These are phyloP conservation scores for Syritta pipiens DNA, from an alignment of 2,888 invertebrate genomes.

Conservation along the genomic window DNA sequence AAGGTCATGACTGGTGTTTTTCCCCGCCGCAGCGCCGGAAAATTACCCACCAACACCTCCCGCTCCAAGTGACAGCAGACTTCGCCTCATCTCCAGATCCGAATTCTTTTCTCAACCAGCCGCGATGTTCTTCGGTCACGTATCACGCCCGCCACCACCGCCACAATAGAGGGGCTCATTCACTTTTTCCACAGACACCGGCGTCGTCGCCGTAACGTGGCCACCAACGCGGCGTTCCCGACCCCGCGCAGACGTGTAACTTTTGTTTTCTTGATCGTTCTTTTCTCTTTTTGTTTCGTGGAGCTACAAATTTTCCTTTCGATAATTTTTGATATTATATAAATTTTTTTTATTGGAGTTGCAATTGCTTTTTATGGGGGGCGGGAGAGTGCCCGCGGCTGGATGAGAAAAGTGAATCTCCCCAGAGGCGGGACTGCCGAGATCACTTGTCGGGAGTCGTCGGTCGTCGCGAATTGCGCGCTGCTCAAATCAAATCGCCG, in stretches of 20 bases:
- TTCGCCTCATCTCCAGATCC: slow-evolving; percentile 27
- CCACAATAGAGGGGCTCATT: slow-evolving; percentile 35
- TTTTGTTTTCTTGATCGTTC: background rate
- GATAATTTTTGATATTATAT: slow-evolving; percentile 32
- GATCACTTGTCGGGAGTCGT: slow-evolving; percentile 24
- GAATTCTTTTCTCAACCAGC: slow-evolving; percentile 25
- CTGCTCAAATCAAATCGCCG: slow-evolving; percentile 43
- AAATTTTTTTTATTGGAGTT: slow-evolving; percentile 20
- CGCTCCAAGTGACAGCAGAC: background rate
- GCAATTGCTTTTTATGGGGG: slow-evolving; percentile 3
- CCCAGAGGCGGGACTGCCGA: slow-evolving; percentile 50
- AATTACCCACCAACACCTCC: slow-evolving; percentile 5
- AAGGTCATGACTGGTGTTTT: background rate
- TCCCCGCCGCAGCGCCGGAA: background rate
- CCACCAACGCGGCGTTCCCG: too few species aligned
- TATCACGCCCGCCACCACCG: slow-evolving; percentile 14
- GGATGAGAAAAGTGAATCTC: slow-evolving; percentile 39
- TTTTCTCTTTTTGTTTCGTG: too few species aligned
- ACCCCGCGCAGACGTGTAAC: too few species aligned
- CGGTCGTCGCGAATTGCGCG: background rate
- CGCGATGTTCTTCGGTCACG: slow-evolving; percentile 45
- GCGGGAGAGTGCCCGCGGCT: too few species aligned
- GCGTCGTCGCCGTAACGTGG: background rate
- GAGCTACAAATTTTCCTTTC: slow-evolving; percentile 46
- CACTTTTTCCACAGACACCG: slow-evolving; percentile 28